Base-by-base conservation (phyloP, 2,888 invertebrate species). In the Rhyacophila evoluta region DNA sequence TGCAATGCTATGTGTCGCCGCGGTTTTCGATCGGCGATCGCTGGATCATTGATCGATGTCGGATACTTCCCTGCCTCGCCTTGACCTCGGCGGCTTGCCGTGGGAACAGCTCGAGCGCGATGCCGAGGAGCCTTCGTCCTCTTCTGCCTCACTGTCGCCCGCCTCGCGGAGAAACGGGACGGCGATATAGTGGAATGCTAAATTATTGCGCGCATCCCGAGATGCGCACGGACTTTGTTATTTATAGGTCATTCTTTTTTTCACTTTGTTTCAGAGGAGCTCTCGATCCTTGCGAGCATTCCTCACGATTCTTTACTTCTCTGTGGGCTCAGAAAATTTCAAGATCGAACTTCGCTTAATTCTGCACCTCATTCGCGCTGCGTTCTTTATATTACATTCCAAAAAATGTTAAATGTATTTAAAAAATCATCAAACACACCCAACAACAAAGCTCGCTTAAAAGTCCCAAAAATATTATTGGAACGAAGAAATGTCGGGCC, bases 161-260 rank as follows among this genome's bases (percentile, higher is more conserved):
- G 39, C 37, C 74, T 36, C 29, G 10, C 25, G 74, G 68, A 38
- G 15, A 73, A 79, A 37, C 19, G 72, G 73, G 79, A 79, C 72
- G 74, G 67, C 77, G 68, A 71, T n/a, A 39, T 39, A 38, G 79
- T 55, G 79, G 79, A 77, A 79, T 79, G 78, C 78, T 75, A 75
- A 81, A 78, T 79, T 79, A 74, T 76, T 68, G 77, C 72, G 55
- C 55, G 75, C 79, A 74, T 81, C 79, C 78, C 79, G 81, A 79
- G 81, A 81, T 81, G 81, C 81, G 81, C 79, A 71, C 76, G 76
- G 79, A 78, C 78, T 81, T 78, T 28, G 79, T 81, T 81, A 81
- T 81, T 81, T 81, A 81, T 81, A 81, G 81, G 81, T 81, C 81
- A 79, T 79, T 77, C 79, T 79, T 81, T 77, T 81, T 68, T 72